Percentiles rank a stretch among this genome's conserved stretches.
Conservation (phyloP, 2,888 invertebrate genomes). For the Drosophila borborema region DNA sequence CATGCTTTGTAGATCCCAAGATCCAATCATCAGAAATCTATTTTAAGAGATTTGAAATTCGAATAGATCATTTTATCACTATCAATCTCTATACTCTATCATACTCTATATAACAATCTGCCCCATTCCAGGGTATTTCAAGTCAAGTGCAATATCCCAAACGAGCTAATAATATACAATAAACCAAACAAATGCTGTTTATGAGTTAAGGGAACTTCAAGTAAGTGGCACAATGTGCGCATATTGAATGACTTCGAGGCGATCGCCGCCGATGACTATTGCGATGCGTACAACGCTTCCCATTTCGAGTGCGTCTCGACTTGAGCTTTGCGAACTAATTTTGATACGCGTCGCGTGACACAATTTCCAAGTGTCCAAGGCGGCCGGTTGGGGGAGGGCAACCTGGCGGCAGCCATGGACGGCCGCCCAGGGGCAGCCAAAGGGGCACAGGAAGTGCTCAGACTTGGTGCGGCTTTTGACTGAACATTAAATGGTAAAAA, state of each 20-base stretch:
- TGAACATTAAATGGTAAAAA: constrained; percentile 12
- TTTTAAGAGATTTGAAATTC: not conserved
- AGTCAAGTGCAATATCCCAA: constrained; percentile 33
- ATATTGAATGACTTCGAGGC: constrained; percentile 50
- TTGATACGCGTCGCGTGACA: constrained; percentile 69
- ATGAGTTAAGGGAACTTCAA: constrained; percentile 27
- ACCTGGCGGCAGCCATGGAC: not conserved
- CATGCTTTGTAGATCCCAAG: not conserved
- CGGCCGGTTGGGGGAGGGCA: not conserved
- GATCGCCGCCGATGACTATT: constrained; percentile 8
- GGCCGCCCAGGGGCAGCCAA: not conserved
- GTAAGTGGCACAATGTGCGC: constrained; percentile 66
- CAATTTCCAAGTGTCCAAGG: constrained; percentile 55
- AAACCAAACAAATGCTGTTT: constrained; percentile 16
- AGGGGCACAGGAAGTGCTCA: constrained; percentile 63
- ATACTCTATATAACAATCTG: too few relatives aligned
- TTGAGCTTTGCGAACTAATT: constrained; percentile 48
- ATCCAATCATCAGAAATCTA: not conserved
- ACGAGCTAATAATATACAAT: constrained; percentile 26
- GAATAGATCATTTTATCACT: not conserved
- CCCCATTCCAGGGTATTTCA: constrained; percentile 26
- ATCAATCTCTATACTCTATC: not conserved
- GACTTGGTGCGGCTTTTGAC: constrained; percentile 49
- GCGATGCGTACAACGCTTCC: constrained; percentile 23
- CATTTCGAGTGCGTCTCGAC: constrained; percentile 34